phyloP scores from a whole-genome alignment of 2,797 vertebrate species.

The Propithecus deckenii region DNA sequence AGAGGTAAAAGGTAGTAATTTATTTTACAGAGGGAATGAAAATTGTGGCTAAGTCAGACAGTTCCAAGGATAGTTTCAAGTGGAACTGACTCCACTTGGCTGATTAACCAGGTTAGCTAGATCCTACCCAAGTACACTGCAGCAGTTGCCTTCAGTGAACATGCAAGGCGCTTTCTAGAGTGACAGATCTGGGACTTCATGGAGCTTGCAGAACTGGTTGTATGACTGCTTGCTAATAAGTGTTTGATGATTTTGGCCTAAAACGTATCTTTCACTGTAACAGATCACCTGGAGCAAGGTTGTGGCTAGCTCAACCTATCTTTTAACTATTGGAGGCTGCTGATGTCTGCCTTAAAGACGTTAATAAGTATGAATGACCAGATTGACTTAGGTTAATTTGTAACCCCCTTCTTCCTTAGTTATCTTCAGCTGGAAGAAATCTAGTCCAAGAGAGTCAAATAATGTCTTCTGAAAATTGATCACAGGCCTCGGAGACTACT shows the following conservation, averaged over 20 bases:
- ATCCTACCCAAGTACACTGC: background rate
- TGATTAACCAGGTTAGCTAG: background rate
- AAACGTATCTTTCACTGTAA: background rate
- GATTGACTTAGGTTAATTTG: background rate
- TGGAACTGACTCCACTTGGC: background rate
- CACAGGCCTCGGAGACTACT: background rate
- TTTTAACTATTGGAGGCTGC: background rate
- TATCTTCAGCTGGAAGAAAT: background rate
- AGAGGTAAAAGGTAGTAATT: background rate
- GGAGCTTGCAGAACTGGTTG: background rate
- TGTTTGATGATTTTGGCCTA: background rate
- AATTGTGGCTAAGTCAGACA: background rate
- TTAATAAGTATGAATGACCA: background rate
- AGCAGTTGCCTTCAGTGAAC: background rate
- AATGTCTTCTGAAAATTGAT: background rate
- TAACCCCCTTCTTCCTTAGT: background rate
- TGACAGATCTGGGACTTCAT: background rate
- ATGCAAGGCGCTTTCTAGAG: background rate
- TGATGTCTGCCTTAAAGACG: background rate
- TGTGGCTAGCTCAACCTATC: background rate
- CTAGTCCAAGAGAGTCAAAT: background rate
- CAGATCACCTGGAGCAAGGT: background rate
- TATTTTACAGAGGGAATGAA: background rate
- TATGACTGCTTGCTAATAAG: background rate
- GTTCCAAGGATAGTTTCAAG: background rate